Evolutionary conservation across 2,113 vertebrate species (phyloP), one percentile per base, ranked within the genome.

Genomic region (Rhynchomys soricoides): DNA sequence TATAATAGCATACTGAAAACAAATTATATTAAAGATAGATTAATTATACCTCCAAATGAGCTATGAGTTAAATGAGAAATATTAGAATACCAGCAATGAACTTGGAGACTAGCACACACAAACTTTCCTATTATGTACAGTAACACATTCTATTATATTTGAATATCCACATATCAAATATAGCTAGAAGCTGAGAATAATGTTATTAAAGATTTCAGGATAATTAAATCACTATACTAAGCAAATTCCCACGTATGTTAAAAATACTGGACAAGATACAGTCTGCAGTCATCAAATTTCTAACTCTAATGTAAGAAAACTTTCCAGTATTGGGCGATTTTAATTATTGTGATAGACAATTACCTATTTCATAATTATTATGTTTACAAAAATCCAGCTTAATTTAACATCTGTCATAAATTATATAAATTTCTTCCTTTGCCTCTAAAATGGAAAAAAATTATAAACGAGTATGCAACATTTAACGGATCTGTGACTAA

Each of bases 21-120:
- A 96, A 81, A 68, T 0, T 68, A 31, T 95, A 93, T 90, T 97
- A 64, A 57, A 88, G 24, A 26, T 34, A 5, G 43, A 75, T 81
- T 50, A 93, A 83, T 79, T 82, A 64, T 90, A 81, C 2, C 7
- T 95, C 68, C 16, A 87, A 87, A 48, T 57, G 62, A 90, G 8
- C 86, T 95, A 59, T 45, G 16, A 21, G 62, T 75, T 96, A 89
- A 96, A 87, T 64, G 34, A 93, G 78, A 93, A 95, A 75, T 71
- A 19, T 22, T 95, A 59, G 74, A 74, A 91, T 48, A 82, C 31
- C 45, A 95, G 74, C n/a, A 37, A 4, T 73, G 16, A 89, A 74
- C 24, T 50, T 93, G 50, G 43, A 95, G n/a, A 70, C 59, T 31
- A 74, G 57, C 4, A 95, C 24, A 68, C 11, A 82, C 15, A 52